Conservation (phyloP, 2,113 vertebrate genomes). For the Mormyrus iriodes region DNA sequence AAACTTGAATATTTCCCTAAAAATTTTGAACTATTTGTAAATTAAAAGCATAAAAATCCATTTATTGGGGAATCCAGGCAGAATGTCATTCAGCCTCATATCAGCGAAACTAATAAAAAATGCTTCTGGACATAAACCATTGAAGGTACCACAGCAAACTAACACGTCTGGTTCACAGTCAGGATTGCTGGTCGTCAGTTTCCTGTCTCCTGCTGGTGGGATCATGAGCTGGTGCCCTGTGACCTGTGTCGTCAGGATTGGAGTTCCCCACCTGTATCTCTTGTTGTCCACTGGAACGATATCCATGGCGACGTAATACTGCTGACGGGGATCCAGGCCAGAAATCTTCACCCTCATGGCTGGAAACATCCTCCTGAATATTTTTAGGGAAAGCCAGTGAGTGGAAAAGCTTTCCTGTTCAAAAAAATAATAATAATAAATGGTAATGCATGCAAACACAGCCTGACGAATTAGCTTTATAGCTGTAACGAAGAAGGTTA, state of each 20-base stretch:
- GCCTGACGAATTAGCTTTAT: neutral
- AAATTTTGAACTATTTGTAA: neutral
- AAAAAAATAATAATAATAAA: neutral
- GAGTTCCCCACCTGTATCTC: slow-evolving; percentile 79
- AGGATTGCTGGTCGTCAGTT: neutral
- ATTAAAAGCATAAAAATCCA: neutral
- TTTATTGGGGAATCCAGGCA: neutral
- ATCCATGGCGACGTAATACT: slow-evolving; percentile 98
- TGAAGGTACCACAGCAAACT: neutral
- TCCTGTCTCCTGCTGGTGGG: neutral
- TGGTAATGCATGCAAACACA: neutral
- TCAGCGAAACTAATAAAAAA: neutral
- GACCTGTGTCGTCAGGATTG: neutral
- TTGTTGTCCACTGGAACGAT: slow-evolving; percentile 98
- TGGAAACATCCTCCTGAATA: slow-evolving; percentile 92
- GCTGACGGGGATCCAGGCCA: slow-evolving; percentile 92
- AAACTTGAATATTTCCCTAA: neutral
- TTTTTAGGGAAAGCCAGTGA: neutral
- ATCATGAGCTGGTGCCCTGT: neutral
- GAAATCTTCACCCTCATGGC: slow-evolving; percentile 97
- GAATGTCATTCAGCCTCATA: neutral
- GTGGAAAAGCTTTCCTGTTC: neutral
- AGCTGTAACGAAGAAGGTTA: neutral
- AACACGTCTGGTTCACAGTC: neutral
- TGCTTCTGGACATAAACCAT: neutral